phyloP scores from a whole-genome alignment of 92 coral and sea anemone species.

The Desmophyllum pertusum region DNA sequence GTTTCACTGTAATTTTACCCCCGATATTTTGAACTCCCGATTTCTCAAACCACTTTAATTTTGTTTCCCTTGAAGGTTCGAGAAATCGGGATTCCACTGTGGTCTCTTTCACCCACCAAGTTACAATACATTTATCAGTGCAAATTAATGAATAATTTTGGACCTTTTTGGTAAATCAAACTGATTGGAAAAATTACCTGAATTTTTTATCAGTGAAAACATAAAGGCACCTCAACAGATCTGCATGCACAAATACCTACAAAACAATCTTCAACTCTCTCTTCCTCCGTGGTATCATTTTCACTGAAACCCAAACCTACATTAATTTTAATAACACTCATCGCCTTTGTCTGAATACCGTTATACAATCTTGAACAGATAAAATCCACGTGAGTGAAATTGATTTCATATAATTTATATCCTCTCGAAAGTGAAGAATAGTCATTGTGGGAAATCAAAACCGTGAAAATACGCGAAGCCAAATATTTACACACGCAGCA shows the following conservation, averaged over 20 bases:
- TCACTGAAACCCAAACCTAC: background rate
- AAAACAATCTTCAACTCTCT: background rate
- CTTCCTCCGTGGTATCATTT: background rate
- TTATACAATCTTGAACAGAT: background rate
- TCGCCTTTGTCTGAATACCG: slow-evolving; percentile 12
- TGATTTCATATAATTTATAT: background rate
- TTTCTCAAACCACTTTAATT: too few relatives aligned
- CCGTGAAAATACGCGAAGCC: background rate
- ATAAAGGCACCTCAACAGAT: background rate
- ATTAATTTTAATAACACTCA: background rate
- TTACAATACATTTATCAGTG: background rate
- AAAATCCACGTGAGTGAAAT: background rate
- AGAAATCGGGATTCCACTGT: too few relatives aligned
- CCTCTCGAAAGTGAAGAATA: background rate
- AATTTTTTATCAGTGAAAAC: background rate
- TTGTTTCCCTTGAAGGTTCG: too few relatives aligned
- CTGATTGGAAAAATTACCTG: background rate
- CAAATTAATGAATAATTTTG: too few relatives aligned
- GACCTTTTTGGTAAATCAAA: background rate
- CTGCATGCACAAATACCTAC: background rate
- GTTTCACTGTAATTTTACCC: too few relatives aligned
- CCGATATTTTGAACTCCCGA: too few relatives aligned
- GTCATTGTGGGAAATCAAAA: background rate
- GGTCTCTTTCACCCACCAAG: background rate
- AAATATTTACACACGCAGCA: slow-evolving; percentile 14